Base-by-base conservation (phyloP, 2,888 invertebrate genomes). In the Linhomoeus sp. region DNA sequence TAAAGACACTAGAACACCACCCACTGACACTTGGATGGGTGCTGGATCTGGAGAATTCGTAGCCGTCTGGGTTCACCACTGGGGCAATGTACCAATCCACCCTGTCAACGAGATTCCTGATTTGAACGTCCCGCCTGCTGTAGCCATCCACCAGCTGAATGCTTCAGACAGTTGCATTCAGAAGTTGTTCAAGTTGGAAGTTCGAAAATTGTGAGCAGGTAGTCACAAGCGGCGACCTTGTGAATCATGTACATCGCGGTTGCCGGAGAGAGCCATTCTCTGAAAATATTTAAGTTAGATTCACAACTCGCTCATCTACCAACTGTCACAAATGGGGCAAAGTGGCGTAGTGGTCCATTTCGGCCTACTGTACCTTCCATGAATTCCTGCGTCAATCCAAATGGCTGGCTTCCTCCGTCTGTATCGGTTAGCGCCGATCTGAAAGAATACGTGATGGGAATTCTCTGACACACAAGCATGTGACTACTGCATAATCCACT, bases 81-180 rank as follows among this genome's bases (percentile, higher is more conserved):
- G 62, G 62, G n/a, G 58, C 58, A 38, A 62, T 56, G 49, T 56
- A 60, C 60, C 61, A 63, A 44, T 63, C 63, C 23, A 63, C 24
- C 15, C 54, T 50, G 45, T 64, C 63, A 9, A 63, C 61, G 40
- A 60, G 54, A 24, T 54, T 50, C 19, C 55, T 48, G 25, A 61
- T 59, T 38, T 52, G 49, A 26, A 54, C 49, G 42, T 61, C 57
- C 24, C 47, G 50, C 39, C 58, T 5, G 12, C 29, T 56, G 48
- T 63, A 61, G 35, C 56, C 56, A 19, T 56, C 56, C 15, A 61
- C 56, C 25, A 63, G 51, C 56, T 59, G 37, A 35, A 55, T 46
- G 2, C 9, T 14, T 19, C 9, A n/a, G 14, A n/a, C 24, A 9
- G 14, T n/a, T 9, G 22, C 19, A 23, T 22, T 25, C 22, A 14